These are phyloP conservation scores for Oxyruncus cristatus DNA, from an alignment of 2,113 vertebrate species.

Conservation along the genomic window DNA sequence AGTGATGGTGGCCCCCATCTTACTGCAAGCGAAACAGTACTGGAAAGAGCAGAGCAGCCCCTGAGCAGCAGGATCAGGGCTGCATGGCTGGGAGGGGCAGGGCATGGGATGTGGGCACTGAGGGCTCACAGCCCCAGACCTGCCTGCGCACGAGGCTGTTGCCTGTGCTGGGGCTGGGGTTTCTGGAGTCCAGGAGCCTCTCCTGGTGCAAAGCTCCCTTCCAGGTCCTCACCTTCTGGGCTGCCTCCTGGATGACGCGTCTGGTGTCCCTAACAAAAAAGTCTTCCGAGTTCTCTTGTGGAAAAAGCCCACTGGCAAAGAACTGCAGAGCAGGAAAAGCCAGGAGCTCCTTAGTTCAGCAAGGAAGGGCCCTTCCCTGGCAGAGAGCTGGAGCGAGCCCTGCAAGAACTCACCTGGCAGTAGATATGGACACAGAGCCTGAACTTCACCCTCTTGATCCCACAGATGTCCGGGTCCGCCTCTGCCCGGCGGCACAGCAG, in stretches of 20 bases:
- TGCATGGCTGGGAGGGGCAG: accelerated
- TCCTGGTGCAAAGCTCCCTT: background rate
- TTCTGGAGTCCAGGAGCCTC: background rate
- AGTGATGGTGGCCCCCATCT: background rate
- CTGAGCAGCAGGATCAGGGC: background rate
- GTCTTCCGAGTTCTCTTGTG: background rate
- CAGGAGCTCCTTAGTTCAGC: accelerated
- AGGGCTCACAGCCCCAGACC: background rate
- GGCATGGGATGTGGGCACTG: no score
- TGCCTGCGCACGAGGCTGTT: accelerated
- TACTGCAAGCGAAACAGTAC: background rate
- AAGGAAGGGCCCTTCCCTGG: accelerated
- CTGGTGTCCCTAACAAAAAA: accelerated
- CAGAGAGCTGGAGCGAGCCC: background rate
- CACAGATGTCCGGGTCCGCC: accelerated
- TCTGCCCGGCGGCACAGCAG: background rate
- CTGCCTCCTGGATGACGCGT: background rate
- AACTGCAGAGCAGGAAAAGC: background rate
- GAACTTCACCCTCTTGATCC: background rate
- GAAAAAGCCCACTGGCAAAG: background rate
- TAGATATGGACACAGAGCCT: background rate
- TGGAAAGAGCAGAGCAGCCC: background rate
- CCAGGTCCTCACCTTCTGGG: background rate
- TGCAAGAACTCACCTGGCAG: background rate
- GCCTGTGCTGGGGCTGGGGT: accelerated